These are phyloP conservation scores for Dendrocincla fuliginosa DNA, from an alignment of 2,797 vertebrate genomes.

Conservation along the genomic window DNA sequence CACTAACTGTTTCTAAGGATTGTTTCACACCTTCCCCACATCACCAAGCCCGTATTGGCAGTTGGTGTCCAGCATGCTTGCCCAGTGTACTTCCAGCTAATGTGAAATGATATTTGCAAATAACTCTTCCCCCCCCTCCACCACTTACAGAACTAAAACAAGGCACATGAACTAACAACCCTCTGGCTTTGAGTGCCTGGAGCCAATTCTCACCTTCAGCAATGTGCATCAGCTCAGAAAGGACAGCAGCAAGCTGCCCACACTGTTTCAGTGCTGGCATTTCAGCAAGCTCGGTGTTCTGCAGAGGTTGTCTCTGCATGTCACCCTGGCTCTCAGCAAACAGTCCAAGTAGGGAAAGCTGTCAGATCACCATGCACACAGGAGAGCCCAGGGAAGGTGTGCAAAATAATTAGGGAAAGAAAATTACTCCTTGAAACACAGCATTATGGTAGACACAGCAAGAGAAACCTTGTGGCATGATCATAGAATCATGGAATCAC, in stretches of 20 bases:
- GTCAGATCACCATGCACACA: neutral
- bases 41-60: neutral
- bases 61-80: neutral
- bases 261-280: neutral
- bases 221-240: neutral
- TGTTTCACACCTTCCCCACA: neutral
- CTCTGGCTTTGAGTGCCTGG: neutral
- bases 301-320: neutral
- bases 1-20: neutral
- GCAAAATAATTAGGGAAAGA: neutral
- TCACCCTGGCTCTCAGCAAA: neutral
- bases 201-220: constrained; percentile 1
- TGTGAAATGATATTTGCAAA: neutral
- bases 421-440: neutral
- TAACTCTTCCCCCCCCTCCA: neutral
- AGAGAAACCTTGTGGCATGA: neutral
- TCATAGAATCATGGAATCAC: neutral
- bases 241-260: neutral
- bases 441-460: neutral
- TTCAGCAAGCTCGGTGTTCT: neutral
- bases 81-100: neutral
- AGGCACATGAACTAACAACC: neutral
- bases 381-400: neutral
- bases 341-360: neutral
- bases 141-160: neutral